Percentiles rank a stretch among this genome's conserved stretches.
These are phyloP conservation scores for Callopanchax toddi DNA, from an alignment of 2,113 vertebrate genomes.

Conservation along the genomic window DNA sequence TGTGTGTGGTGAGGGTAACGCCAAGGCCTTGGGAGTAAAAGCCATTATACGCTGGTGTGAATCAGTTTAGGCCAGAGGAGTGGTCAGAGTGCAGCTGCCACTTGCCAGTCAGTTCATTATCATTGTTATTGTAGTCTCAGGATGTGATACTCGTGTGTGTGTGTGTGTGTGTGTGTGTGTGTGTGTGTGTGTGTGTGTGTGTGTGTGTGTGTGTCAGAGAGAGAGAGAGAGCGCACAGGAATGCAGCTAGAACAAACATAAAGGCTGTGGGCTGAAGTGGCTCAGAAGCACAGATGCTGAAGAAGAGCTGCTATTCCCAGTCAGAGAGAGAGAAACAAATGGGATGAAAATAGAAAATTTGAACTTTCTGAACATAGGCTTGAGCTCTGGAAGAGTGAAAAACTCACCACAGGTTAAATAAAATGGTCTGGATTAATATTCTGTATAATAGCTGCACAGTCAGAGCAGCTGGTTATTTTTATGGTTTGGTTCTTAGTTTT, in stretches of 20 bases:
- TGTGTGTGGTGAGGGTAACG: constrained; percentile 50
- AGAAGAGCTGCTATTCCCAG: constrained; percentile 1
- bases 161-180: neutral
- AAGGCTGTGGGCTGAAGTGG: constrained; percentile 7
- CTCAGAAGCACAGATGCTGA: neutral
- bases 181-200: neutral
- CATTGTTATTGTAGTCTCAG: constrained; percentile 39
- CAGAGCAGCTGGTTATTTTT: no score
- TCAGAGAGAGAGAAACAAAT: neutral
- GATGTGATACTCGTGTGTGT: constrained; percentile 6
- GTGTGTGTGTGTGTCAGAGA: neutral
- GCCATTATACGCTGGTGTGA: constrained; percentile 51
- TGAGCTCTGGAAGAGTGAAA: neutral
- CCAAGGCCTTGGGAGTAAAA: constrained; percentile 47
- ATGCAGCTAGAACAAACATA: constrained; percentile 8
- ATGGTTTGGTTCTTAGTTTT: no score
- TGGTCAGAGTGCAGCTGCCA: constrained; percentile 50
- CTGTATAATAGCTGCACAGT: no score
- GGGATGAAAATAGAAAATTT: constrained; percentile 12
- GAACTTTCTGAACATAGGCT: constrained; percentile 28
- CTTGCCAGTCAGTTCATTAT: constrained; percentile 61
- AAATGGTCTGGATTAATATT: no score
- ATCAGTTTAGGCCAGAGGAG: constrained; percentile 53
- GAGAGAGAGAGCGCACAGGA: constrained; percentile 4
- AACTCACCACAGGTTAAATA: no score